A percentile compares a stretch with the other conserved stretches of the same genome.
phyloP scores from a whole-genome alignment of 2,888 invertebrate genomes.

The Tenthredo scrophulariae region DNA sequence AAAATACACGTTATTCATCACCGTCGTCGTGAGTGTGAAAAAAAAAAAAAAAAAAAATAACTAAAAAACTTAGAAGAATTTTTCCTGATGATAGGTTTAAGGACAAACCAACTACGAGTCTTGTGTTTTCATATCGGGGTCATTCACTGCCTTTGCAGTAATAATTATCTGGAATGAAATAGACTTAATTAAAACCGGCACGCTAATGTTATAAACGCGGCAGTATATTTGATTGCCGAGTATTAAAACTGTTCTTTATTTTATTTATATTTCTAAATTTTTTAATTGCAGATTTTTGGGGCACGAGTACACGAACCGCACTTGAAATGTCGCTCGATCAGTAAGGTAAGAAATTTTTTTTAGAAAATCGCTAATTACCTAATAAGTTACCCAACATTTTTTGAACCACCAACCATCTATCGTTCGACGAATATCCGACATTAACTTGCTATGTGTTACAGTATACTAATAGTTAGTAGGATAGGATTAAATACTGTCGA shows the following conservation, averaged over 20 bases:
- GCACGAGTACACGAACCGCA: slow-evolving; percentile 66
- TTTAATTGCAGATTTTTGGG: slow-evolving; percentile 71
- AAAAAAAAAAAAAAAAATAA: not conserved
- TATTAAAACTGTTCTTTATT: slow-evolving; percentile 15
- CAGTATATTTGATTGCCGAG: not conserved
- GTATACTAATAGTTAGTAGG: not conserved
- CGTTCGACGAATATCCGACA: not conserved
- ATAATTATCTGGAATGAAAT: not conserved
- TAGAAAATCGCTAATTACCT: not conserved
- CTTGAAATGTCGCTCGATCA: slow-evolving; percentile 69
- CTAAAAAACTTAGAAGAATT: not conserved
- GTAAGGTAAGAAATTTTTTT: slow-evolving; percentile 66
- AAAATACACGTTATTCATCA: slow-evolving; percentile 50
- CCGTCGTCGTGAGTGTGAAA: not conserved
- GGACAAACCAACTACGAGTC: not conserved
- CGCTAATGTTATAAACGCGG: not conserved
- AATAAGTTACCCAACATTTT: not conserved
- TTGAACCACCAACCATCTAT: not conserved
- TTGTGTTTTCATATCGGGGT: not conserved
- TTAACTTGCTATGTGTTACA: not conserved
- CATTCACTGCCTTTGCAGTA: slow-evolving; percentile 14
- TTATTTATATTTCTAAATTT: slow-evolving; percentile 32
- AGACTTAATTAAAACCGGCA: slow-evolving; percentile 1
- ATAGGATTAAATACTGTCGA: slow-evolving; percentile 7
- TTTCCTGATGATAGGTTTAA: slow-evolving; percentile 24